Evolutionary conservation across 2,113 vertebrate genomes (phyloP).

Genomic region (Seriola rivoliana): DNA sequence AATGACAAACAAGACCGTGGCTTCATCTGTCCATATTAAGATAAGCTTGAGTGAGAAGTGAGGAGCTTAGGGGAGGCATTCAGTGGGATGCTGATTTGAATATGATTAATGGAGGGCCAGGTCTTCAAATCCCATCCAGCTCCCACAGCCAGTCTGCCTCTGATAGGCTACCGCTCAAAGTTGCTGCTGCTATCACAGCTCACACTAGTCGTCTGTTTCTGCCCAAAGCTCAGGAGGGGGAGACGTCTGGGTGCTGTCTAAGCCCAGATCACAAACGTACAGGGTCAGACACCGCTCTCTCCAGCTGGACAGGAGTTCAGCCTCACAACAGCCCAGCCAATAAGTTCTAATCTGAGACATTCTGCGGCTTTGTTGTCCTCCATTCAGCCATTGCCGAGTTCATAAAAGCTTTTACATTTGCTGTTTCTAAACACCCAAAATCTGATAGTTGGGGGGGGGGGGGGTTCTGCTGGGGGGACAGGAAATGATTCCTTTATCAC

Average conservation of each 20-base stretch:
- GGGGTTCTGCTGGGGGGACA: neutral
- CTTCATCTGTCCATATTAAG: constrained; percentile 81
- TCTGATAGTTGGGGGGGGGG: neutral
- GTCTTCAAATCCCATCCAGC: constrained; percentile 76
- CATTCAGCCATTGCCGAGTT: neutral
- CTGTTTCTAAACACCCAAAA: neutral
- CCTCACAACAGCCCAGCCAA: constrained; percentile 8
- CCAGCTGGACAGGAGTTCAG: constrained; percentile 46
- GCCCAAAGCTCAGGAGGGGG: constrained; percentile 54
- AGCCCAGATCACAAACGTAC: constrained; percentile 46
- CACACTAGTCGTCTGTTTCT: constrained; percentile 55
- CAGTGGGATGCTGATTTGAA: constrained; percentile 78
- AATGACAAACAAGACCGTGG: constrained; percentile 64
- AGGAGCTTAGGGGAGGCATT: constrained; percentile 66
- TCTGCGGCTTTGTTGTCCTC: constrained; percentile 22
- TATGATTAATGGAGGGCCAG: constrained; percentile 81
- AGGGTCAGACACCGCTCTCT: constrained; percentile 38
- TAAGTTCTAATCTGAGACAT: constrained; percentile 23
- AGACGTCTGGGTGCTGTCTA: constrained; percentile 27
- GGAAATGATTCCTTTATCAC: constrained; percentile 3
- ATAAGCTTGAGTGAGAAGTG: constrained; percentile 70
- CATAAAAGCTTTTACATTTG: neutral
- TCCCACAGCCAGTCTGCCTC: constrained; percentile 60
- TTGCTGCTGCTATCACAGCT: constrained; percentile 63
- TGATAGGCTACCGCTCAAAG: constrained; percentile 73